Base-by-base conservation (phyloP, 1,140 invertebrate species). In the Atopsyche davidsoni region DNA sequence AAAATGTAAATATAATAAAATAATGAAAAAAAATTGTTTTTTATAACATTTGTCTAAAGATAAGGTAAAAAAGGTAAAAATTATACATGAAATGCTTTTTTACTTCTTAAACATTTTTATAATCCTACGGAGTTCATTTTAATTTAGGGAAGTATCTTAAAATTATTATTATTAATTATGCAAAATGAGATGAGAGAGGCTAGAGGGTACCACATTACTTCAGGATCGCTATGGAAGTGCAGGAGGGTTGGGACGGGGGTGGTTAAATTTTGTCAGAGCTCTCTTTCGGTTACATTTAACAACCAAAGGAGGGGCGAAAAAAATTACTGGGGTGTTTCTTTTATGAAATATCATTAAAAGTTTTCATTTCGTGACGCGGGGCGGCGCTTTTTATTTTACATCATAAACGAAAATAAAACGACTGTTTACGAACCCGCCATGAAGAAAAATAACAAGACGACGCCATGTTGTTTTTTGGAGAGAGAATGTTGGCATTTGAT, bases 321-420 rank as follows among this genome's bases (percentile, higher is more conserved):
- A 40, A 40, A 40, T n/a, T 40, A 31, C 24, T 24, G 25, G 18
- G 24, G 24, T 25, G 21, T 11, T 34, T n/a, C 36, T 13, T 40
- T 49, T 49, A 49, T 49, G 47, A 49, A 49, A 49, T 49, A 49
- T 49, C 47, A 49, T 49, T 49, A 49, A 49, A 49, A 49, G 36
- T 49, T 49, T 49, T 49, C 47, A 49, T 49, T 49, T 31, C 21
- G 4, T 41, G 47, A 49, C 16, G 14, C 40, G 13, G 22, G 13
- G n/a, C 21, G 47, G 25, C 11, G n/a, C 16, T 34, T 34, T 16
- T 4, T 34, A 34, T 34, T 34, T 34, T 34, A 13, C n/a, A 34
- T 16, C 16, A 3, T 11, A 16, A 34, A 34, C 11, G 11, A 13
- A 34, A 34, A 34, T 34, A 34, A 34, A 34, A 13, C n/a, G 32